Conservation (phyloP, 2,797 vertebrate species). For the Rhabdophis nuchalis region DNA sequence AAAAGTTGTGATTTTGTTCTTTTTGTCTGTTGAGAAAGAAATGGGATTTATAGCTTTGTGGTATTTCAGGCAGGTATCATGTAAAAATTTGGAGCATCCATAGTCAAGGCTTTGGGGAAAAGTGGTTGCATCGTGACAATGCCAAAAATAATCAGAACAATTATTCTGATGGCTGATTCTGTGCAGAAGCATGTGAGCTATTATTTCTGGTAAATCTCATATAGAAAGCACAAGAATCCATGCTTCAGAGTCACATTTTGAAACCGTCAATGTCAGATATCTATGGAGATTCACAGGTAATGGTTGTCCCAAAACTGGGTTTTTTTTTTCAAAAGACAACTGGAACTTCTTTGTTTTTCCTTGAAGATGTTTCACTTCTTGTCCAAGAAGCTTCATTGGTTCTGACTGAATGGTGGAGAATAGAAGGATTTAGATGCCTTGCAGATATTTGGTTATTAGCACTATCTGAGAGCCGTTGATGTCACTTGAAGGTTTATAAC, state of each 20-base stretch:
- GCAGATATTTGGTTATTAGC: background rate
- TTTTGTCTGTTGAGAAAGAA: background rate
- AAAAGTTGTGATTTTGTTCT: background rate
- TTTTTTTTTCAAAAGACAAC: background rate
- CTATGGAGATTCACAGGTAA: background rate
- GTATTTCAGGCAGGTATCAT: background rate
- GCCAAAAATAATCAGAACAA: background rate
- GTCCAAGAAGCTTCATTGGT: background rate
- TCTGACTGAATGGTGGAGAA: background rate
- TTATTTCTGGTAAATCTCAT: background rate
- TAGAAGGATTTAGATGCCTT: background rate
- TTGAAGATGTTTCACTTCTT: background rate
- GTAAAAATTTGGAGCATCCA: background rate
- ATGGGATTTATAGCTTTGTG: background rate
- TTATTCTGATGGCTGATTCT: background rate
- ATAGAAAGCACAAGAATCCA: background rate
- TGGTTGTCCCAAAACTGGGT: background rate
- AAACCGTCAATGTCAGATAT: background rate
- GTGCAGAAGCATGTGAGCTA: background rate
- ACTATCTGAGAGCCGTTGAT: background rate
- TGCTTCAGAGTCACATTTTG: background rate
- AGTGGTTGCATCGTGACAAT: background rate
- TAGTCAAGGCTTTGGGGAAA: background rate
- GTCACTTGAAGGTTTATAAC: background rate
- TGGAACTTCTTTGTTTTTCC: background rate